Conservation (phyloP, 37 sponge, comb jelly and placozoan species). For the Diacarnus erythraeanus region DNA sequence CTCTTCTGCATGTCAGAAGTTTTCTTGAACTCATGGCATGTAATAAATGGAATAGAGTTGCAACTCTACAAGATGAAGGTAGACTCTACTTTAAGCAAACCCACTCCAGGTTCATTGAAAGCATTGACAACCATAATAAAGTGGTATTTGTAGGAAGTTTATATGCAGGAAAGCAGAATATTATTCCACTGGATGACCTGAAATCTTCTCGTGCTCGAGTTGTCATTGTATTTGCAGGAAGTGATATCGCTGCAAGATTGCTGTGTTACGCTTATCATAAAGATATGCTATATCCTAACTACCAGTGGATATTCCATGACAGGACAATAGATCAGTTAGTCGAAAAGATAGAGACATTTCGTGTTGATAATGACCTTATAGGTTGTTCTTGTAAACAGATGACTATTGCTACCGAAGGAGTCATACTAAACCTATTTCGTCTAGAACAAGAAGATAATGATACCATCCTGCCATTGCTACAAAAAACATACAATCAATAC, state of each 20-base stretch:
- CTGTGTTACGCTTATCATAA: slow-evolving; percentile 12
- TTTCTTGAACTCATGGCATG: background rate
- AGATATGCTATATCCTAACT: background rate
- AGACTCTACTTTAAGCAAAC: background rate
- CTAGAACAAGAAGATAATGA: background rate
- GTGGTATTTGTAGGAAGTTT: background rate
- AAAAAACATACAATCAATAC: slow-evolving; percentile 7
- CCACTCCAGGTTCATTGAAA: background rate
- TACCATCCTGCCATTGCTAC: background rate
- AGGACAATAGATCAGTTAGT: background rate
- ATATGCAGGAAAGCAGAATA: background rate
- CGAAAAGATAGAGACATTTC: background rate
- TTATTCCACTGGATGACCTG: background rate
- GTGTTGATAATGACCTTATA: no score
- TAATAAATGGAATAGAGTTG: background rate
- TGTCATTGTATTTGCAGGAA: slow-evolving; percentile 25
- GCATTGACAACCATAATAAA: background rate
- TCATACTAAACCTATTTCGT: background rate
- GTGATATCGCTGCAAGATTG: background rate
- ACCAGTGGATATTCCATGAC: slow-evolving; percentile 27
- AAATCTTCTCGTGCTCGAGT: background rate
- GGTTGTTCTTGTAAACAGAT: slow-evolving; percentile 1
- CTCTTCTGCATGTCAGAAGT: background rate
- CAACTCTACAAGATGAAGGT: background rate
- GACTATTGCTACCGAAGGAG: background rate